These are phyloP conservation scores for Stichodactyla mertensii DNA, from an alignment of 64 coral and sea anemone species.

Conservation along the genomic window DNA sequence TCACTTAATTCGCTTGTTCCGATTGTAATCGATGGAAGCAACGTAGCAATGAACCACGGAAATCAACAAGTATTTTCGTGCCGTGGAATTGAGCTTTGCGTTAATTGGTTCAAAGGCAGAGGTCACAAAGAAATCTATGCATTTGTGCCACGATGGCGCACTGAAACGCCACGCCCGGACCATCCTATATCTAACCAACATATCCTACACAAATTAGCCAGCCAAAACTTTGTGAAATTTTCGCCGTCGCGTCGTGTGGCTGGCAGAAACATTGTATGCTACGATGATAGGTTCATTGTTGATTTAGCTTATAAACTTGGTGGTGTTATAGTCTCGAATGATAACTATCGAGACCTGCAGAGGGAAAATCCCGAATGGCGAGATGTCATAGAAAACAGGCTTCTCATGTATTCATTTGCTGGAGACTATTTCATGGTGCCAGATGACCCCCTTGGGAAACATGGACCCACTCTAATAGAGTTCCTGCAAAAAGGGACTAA, in stretches of 20 bases:
- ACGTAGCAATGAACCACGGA: slow-evolving; percentile 87
- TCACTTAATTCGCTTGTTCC: slow-evolving; percentile 23
- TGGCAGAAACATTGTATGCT: slow-evolving; percentile 86
- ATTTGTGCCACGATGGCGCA: slow-evolving; percentile 81
- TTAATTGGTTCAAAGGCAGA: slow-evolving; percentile 73
- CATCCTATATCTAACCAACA: slow-evolving; percentile 66
- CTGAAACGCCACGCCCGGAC: slow-evolving; percentile 45
- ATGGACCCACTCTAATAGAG: slow-evolving; percentile 80
- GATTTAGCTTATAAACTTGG: slow-evolving; percentile 60
- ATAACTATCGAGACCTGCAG: slow-evolving; percentile 71
- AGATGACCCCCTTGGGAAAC: slow-evolving; percentile 83
- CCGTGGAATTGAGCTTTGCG: slow-evolving; percentile 82
- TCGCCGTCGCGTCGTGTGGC: slow-evolving; percentile 69
- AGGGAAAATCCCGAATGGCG: slow-evolving; percentile 75
- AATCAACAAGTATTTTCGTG: slow-evolving; percentile 93
- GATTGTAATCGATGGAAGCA: slow-evolving; percentile 75
- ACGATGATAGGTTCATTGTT: slow-evolving; percentile 86
- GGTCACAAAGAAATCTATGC: slow-evolving; percentile 89
- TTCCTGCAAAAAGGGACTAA: slow-evolving; percentile 77
- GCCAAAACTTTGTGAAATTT: slow-evolving; percentile 60
- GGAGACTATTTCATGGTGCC: slow-evolving; percentile 82
- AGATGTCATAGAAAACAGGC: slow-evolving; percentile 81
- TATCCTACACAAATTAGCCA: slow-evolving; percentile 52
- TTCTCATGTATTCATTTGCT: slow-evolving; percentile 80
- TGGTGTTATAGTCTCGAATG: slow-evolving; percentile 93